These are phyloP conservation scores for Ophioninae sp. DNA, from an alignment of 2,888 invertebrate species.

Conservation along the genomic window DNA sequence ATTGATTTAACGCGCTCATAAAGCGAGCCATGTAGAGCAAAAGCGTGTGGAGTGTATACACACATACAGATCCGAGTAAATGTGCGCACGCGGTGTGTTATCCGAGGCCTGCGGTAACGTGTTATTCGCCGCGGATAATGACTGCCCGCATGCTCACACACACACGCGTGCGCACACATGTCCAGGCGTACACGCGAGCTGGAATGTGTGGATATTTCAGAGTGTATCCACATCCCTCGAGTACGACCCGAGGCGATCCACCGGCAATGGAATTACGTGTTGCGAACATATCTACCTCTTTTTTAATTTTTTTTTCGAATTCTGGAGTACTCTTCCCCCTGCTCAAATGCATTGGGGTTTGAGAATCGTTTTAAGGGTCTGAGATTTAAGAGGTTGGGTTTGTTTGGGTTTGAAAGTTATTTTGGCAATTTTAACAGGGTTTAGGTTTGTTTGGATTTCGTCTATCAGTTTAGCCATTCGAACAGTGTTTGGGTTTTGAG, in stretches of 20 bases:
- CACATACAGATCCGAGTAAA: slow-evolving; percentile 17
- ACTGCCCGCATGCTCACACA: slow-evolving; percentile 59
- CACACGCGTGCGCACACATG: slow-evolving; percentile 5
- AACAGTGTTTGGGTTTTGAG: no score
- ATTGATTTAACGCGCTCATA: slow-evolving; percentile 75
- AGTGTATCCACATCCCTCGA: slow-evolving; percentile 25
- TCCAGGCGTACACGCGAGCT: background rate
- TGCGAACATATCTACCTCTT: slow-evolving; percentile 37
- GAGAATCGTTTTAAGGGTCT: slow-evolving; percentile 18
- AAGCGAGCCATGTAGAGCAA: slow-evolving; percentile 61
- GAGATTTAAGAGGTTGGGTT: no score
- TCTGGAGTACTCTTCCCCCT: slow-evolving; percentile 13
- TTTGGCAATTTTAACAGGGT: no score
- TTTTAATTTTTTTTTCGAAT: slow-evolving; percentile 18
- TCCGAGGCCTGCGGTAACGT: slow-evolving; percentile 65
- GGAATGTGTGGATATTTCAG: no score
- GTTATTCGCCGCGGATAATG: slow-evolving; percentile 72
- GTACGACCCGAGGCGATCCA: slow-evolving; percentile 39
- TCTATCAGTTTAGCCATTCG: no score
- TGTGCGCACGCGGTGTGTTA: slow-evolving; percentile 58
- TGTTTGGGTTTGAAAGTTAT: no score
- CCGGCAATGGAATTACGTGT: slow-evolving; percentile 53
- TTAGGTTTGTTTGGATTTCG: no score
- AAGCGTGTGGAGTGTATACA: slow-evolving; percentile 18
- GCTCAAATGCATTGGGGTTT: slow-evolving; percentile 14